Base-by-base conservation (phyloP, 2,113 vertebrate genomes). In the Columbina picui region DNA sequence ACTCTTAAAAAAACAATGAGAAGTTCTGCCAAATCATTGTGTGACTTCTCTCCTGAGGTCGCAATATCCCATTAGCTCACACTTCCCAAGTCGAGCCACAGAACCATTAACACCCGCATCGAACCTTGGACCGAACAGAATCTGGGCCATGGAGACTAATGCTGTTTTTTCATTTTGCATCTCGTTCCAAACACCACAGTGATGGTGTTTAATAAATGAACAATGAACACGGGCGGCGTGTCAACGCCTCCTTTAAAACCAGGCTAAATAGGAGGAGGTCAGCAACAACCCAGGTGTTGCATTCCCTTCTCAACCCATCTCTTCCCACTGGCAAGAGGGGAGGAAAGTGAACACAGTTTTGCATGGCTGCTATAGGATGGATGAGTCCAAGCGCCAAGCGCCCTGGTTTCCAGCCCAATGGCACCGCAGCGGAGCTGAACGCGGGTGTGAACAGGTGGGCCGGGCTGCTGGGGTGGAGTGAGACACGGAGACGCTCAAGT, bases 101-200 rank as follows among this genome's bases (percentile, higher is more conserved):
- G 41, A 45, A 6, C 45, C 56, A 39, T 0, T 0, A 59, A 43
- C 1, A 3, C 12, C 36, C 38, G n/a, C 1, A 0, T 11, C 27
- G 18, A 53, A 23, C 50, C 27, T 74, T 1, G 1, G 17, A n/a
- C 23, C 29, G 3, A 76, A 34, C 2, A 20, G 7, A 4, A 52
- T 18, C 57, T 39, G 32, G 34, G 34, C 76, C 60, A 20, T 0
- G 14, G 47, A 41, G 52, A 19, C 2, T 8, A 0, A 18, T 50
- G 53, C 22, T 23, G 4, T 29, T 63, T 16, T 22, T 5, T 27
- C 56, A 47, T 57, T 59, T 16, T 47, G 50, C 64, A 49, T 55
- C 41, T 75, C 15, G 11, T 6, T 57, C 61, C 34, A 27, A 78
- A 41, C 77, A 60, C 49, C 22, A 21, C 32, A n/a, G 23, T n/a